These are phyloP conservation scores for Urechis unicinctus DNA, from an alignment of 2,888 invertebrate species.

Conservation along the genomic window DNA sequence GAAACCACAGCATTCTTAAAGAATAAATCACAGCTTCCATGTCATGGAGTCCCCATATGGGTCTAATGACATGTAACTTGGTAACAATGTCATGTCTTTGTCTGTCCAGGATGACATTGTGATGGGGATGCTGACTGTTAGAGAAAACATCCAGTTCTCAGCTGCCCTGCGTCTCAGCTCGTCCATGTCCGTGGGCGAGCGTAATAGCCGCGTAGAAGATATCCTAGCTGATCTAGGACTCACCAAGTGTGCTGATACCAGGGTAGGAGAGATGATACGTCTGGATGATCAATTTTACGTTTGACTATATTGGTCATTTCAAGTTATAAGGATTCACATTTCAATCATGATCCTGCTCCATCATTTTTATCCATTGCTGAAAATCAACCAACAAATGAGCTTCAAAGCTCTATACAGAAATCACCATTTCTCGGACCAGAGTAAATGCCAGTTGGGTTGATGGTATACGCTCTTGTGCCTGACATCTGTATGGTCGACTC, in stretches of 20 bases:
- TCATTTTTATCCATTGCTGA: too few species aligned
- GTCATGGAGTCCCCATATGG: too few species aligned
- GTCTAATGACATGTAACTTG: too few species aligned
- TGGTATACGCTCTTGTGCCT: too few species aligned
- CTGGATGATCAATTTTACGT: background rate
- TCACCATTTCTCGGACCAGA: too few species aligned
- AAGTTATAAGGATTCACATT: background rate
- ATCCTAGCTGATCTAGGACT: constrained; percentile 46
- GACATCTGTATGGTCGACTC: background rate
- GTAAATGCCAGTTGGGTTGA: too few species aligned
- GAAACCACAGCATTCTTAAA: too few species aligned
- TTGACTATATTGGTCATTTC: background rate
- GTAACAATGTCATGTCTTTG: background rate
- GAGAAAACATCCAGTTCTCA: constrained; percentile 48
- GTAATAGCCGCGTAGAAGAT: constrained; percentile 32
- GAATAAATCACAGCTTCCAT: too few species aligned
- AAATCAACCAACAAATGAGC: too few species aligned
- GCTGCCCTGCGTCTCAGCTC: constrained; percentile 43
- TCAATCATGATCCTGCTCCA: too few species aligned
- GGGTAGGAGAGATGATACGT: too few species aligned
- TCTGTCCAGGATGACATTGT: constrained; percentile 47
- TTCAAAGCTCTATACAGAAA: too few species aligned
- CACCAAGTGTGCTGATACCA: constrained; percentile 41
- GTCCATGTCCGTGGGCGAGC: constrained; percentile 21
- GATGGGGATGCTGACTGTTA: constrained; percentile 47